Evolutionary conservation across 2,113 vertebrate species (phyloP).

Genomic region (Ahaetulla prasina): DNA sequence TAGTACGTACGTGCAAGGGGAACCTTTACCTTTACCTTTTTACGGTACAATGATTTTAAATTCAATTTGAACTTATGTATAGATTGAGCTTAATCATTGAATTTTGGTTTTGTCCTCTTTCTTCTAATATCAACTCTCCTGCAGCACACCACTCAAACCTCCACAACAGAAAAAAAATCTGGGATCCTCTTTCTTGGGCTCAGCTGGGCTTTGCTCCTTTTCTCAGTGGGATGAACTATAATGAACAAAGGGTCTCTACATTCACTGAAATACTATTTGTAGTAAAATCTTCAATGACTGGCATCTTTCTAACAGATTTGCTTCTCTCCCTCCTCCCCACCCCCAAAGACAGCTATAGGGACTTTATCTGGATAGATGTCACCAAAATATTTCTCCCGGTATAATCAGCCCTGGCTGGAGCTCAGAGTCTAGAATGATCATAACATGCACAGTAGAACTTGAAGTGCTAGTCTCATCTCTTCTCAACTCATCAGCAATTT

Average conservation of each 20-base stretch:
- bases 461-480: not conserved
- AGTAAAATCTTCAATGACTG: not conserved
- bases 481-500: not conserved
- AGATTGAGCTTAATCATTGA: not conserved
- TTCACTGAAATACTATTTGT: not conserved
- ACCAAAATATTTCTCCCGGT: not conserved
- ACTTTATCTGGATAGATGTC: not conserved
- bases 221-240: not conserved
- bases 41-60: not conserved
- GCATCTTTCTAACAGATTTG: not conserved
- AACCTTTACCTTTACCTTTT: too few relatives aligned
- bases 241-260: not conserved
- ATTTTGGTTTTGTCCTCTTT: not conserved
- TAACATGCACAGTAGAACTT: not conserved
- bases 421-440: not conserved
- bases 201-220: not conserved
- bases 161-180: not conserved
- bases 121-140: not conserved
- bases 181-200: not conserved
- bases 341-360: not conserved
- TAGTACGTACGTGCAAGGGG: too few relatives aligned
- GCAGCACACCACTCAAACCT: not conserved
- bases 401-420: not conserved
- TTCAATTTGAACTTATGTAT: not conserved
- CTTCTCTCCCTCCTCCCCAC: not conserved